These are phyloP conservation scores for Nemurella pictetii DNA, from an alignment of 2,888 invertebrate genomes.

Conservation along the genomic window DNA sequence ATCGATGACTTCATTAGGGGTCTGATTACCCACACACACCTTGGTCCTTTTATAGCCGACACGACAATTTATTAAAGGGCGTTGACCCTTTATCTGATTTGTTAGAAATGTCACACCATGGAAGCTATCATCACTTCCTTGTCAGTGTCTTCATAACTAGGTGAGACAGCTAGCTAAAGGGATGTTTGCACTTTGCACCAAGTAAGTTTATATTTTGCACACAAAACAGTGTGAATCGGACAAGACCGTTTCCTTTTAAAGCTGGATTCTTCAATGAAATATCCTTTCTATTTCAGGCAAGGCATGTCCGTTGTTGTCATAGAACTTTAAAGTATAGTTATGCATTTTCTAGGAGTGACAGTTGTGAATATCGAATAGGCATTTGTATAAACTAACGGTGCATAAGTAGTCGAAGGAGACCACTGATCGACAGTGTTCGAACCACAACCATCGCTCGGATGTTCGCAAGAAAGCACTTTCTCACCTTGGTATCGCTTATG, in stretches of 20 bases:
- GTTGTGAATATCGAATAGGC: not conserved
- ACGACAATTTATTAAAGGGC: not conserved
- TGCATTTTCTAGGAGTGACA: not conserved
- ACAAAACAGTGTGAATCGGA: not conserved
- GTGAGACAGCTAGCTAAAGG: not conserved
- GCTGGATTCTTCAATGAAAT: not conserved
- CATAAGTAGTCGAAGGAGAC: not conserved
- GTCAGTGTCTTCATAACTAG: not conserved
- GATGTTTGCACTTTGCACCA: not conserved
- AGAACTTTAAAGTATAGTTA: not conserved
- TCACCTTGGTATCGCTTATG: not conserved
- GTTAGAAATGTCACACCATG: not conserved
- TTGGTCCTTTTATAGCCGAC: not conserved
- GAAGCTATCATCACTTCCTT: not conserved
- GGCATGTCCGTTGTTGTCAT: not conserved
- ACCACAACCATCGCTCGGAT: not conserved
- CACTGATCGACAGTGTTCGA: not conserved
- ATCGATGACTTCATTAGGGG: not conserved
- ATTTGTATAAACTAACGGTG: not conserved
- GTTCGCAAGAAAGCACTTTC: not conserved
- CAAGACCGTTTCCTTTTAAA: not conserved
- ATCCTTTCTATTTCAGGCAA: not conserved
- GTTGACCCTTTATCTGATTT: not conserved
- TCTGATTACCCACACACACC: not conserved
- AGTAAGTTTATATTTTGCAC: not conserved